Percentiles rank a stretch among this genome's conserved stretches.
Conservation (phyloP, 2,113 vertebrate genomes). For the Coregonus clupeaformis region DNA sequence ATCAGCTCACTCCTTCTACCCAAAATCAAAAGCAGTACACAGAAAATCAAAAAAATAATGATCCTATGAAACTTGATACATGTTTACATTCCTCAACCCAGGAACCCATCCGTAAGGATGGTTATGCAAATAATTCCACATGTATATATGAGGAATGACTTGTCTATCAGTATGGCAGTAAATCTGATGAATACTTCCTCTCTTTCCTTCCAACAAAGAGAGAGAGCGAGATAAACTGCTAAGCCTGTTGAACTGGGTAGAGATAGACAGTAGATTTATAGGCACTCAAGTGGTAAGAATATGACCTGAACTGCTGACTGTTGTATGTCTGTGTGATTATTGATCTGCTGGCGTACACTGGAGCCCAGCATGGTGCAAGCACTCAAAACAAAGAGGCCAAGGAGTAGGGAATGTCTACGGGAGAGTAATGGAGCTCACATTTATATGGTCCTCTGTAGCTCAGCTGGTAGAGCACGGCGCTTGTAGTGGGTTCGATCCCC, state of each 20-base stretch:
- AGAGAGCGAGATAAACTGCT: not conserved
- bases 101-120: not conserved
- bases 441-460: too few relatives aligned
- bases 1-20: too few relatives aligned
- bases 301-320: constrained; percentile 10
- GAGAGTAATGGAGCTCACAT: too few relatives aligned
- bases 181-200: not conserved
- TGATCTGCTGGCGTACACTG: constrained; percentile 6
- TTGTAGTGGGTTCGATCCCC: too few relatives aligned
- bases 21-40: too few relatives aligned
- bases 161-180: not conserved
- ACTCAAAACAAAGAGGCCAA: not conserved
- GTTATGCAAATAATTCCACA: not conserved
- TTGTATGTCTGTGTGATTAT: constrained; percentile 5
- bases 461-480: too few relatives aligned
- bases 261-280: not conserved
- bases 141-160: not conserved
- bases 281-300: constrained; percentile 8
- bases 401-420: not conserved
- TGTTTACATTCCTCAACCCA: not conserved
- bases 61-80: not conserved
- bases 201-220: not conserved
- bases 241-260: not conserved
- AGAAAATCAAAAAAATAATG: not conserved
- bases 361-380: not conserved